Evolutionary conservation across 1,140 invertebrate species (phyloP).

Genomic region (Zaprionus tsacasi): DNA sequence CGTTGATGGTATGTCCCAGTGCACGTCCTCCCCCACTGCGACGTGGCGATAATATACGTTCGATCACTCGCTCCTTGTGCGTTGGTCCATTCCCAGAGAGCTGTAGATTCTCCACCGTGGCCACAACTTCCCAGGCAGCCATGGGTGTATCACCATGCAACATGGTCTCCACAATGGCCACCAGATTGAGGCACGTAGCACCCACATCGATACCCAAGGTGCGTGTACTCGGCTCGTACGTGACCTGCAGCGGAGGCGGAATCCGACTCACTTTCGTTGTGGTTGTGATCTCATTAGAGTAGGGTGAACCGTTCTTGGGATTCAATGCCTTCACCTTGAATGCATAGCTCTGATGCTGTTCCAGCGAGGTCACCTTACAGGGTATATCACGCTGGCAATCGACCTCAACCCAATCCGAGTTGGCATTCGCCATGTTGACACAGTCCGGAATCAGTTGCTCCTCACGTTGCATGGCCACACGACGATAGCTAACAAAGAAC

Average conservation of each 20-base stretch:
- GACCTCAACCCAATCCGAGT: constrained; percentile 90
- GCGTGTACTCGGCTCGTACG: constrained; percentile 91
- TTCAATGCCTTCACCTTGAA: constrained; percentile 95
- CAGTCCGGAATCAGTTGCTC: constrained; percentile 87
- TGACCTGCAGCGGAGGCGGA: constrained; percentile 91
- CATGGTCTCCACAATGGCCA: constrained; percentile 89
- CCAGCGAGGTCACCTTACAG: constrained; percentile 92
- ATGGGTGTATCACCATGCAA: constrained; percentile 85
- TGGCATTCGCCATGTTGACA: constrained; percentile 86
- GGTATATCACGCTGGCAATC: constrained; percentile 93
- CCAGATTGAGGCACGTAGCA: constrained; percentile 89
- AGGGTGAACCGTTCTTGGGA: constrained; percentile 92
- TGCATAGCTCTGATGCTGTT: constrained; percentile 92
- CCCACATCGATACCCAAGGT: constrained; percentile 91
- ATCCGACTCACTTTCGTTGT: constrained; percentile 94
- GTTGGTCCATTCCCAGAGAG: constrained; percentile 88
- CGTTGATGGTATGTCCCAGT: constrained; percentile 83
- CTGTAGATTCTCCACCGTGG: constrained; percentile 87
- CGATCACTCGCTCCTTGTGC: constrained; percentile 88
- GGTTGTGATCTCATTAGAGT: constrained; percentile 91
- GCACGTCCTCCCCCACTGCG: constrained; percentile 84
- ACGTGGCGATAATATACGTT: constrained; percentile 85
- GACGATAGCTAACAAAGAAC: constrained; percentile 91
- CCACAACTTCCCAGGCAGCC: constrained; percentile 89
- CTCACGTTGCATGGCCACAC: constrained; percentile 86